These are phyloP conservation scores for Dicranocentrus wangi DNA, from an alignment of 2,888 invertebrate species.

Conservation along the genomic window DNA sequence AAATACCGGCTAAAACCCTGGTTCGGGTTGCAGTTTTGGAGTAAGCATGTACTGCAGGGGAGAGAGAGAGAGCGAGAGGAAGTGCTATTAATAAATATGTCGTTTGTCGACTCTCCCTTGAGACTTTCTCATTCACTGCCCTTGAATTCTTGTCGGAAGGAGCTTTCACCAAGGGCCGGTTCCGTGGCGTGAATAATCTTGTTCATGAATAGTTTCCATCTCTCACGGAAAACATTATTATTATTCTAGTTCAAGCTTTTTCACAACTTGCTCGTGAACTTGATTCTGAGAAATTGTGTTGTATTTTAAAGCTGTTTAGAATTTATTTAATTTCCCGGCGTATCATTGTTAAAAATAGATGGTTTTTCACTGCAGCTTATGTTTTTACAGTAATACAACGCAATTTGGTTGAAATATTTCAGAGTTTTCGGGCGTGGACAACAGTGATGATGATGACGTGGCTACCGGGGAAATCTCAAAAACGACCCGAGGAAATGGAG, in stretches of 20 bases:
- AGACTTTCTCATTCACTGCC: conserved; percentile 45
- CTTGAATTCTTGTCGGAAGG: conserved; percentile 42
- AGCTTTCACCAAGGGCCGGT: conserved; percentile 36
- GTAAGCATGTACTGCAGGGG: background rate
- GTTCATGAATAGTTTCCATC: conserved; percentile 48
- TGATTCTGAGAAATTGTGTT: background rate
- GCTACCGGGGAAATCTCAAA: too few species aligned
- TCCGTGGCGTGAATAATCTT: conserved; percentile 54
- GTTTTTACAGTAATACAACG: background rate
- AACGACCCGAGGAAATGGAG: conserved; percentile 37
- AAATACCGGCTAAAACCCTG: too few species aligned
- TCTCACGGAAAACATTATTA: too few species aligned
- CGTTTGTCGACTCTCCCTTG: conserved; percentile 19
- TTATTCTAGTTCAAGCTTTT: too few species aligned
- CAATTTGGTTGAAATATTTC: conserved; percentile 19
- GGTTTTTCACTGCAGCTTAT: background rate
- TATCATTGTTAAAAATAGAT: too few species aligned
- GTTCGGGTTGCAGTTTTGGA: background rate
- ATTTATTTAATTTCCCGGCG: too few species aligned
- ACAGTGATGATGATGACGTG: too few species aligned
- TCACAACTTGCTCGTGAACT: background rate
- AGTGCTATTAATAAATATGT: conserved; percentile 24
- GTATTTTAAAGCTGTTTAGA: background rate
- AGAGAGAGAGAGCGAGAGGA: conserved; percentile 14
- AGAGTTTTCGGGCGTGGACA: conserved; percentile 51